Conservation (phyloP, 2,888 invertebrate genomes). For the Pseudococcus longispinus region DNA sequence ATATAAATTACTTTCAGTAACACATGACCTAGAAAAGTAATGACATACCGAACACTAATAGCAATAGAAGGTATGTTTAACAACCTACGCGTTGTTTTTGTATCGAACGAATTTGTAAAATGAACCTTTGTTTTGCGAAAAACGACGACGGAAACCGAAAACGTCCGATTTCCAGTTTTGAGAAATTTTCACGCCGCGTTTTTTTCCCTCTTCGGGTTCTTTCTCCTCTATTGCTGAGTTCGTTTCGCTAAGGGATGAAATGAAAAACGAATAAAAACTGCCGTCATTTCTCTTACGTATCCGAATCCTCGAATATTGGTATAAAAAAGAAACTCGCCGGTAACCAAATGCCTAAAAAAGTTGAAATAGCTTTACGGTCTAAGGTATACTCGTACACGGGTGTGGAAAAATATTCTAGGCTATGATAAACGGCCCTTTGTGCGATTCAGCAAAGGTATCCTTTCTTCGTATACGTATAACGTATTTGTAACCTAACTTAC, state of each 20-base stretch:
- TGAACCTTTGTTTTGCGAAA: conserved; percentile 45
- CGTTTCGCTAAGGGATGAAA: neutral
- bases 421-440: conserved; percentile 22
- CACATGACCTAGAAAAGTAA: conserved; percentile 51
- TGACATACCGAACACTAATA: conserved; percentile 41
- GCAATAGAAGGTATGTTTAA: conserved; percentile 37
- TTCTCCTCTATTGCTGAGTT: neutral
- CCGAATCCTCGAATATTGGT: neutral
- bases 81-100: conserved; percentile 44
- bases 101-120: conserved; percentile 54
- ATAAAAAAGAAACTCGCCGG: neutral
- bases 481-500: no score
- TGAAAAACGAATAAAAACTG: conserved; percentile 22
- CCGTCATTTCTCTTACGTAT: conserved; percentile 24
- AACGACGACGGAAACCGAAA: conserved; percentile 45
- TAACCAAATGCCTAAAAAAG: neutral
- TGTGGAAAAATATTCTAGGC: neutral
- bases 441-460: neutral
- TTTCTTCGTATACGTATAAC: neutral
- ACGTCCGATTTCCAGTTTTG: conserved; percentile 37
- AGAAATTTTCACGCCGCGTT: conserved; percentile 25
- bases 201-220: neutral
- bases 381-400: neutral
- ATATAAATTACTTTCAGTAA: conserved; percentile 48
- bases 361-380: conserved; percentile 6